Percentiles rank a stretch among this genome's conserved stretches.
Evolutionary conservation across 2,888 invertebrate genomes (phyloP).

Genomic region (Eupithecia subfuscata): DNA sequence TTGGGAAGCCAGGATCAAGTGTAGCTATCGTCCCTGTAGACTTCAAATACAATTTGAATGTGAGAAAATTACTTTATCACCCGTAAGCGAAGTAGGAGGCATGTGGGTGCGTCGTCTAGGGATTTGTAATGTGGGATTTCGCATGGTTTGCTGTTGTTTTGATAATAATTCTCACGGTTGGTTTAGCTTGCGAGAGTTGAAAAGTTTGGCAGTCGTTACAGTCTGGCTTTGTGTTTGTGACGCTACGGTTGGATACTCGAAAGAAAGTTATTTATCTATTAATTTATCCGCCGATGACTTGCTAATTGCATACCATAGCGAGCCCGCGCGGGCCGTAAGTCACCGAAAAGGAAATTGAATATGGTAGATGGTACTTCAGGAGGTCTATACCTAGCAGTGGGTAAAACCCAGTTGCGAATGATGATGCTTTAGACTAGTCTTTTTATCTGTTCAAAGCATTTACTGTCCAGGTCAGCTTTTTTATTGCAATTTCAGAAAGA

Average conservation of each 20-base stretch:
- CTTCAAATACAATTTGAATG: conserved; percentile 72
- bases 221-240: neutral
- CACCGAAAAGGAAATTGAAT: neutral
- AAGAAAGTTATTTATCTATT: neutral
- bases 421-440: neutral
- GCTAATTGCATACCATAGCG: neutral
- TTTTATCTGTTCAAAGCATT: neutral
- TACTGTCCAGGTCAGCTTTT: neutral
- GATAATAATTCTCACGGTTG: conserved; percentile 31
- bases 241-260: neutral
- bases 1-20: conserved; percentile 72
- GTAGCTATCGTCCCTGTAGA: conserved; percentile 59
- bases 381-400: neutral
- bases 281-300: neutral
- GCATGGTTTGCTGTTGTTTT: conserved; percentile 48
- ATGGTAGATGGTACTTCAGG: neutral
- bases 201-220: conserved; percentile 18
- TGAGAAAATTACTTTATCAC: conserved; percentile 67
- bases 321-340: neutral
- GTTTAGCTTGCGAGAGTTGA: conserved; percentile 12
- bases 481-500: neutral
- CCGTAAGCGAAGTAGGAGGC: conserved; percentile 30
- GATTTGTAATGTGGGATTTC: conserved; percentile 67
- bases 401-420: neutral
- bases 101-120: conserved; percentile 57